Percentiles rank a stretch among this genome's conserved stretches.
phyloP scores from a whole-genome alignment of 2,888 invertebrate genomes.

The Cyclophora albipunctata region DNA sequence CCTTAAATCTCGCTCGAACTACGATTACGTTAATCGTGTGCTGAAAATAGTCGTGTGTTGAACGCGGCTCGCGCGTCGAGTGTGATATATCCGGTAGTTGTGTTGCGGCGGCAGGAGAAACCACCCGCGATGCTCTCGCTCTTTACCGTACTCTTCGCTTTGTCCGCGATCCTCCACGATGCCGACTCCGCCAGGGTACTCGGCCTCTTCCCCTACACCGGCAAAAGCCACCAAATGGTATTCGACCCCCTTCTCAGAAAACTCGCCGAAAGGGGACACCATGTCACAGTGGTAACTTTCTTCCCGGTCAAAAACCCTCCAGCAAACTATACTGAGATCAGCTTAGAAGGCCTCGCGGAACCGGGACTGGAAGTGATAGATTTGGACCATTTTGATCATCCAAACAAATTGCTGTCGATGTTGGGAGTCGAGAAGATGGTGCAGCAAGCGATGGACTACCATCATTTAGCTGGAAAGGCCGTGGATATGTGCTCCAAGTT shows the following conservation, averaged over 20 bases:
- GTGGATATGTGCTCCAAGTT: conserved; percentile 50
- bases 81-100: conserved; percentile 20
- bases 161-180: conserved; percentile 32
- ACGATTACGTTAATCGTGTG: too few species aligned
- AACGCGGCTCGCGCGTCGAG: conserved; percentile 1
- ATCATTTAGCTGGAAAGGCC: conserved; percentile 45
- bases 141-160: conserved; percentile 26
- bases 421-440: conserved; percentile 39
- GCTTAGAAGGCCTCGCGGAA: conserved; percentile 53
- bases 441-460: conserved; percentile 38
- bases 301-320: conserved; percentile 70
- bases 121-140: conserved; percentile 40
- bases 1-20: too few species aligned
- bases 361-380: conserved; percentile 51
- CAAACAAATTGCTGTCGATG: conserved; percentile 27
- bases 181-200: conserved; percentile 58
- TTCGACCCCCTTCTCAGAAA: conserved; percentile 72
- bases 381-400: conserved; percentile 36
- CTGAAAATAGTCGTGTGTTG: neutral
- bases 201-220: conserved; percentile 75
- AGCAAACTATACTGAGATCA: conserved; percentile 58
- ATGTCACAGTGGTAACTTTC: conserved; percentile 77
- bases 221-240: conserved; percentile 78
- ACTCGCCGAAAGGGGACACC: conserved; percentile 74
- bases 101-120: conserved; percentile 21